Conservation (phyloP, 2,888 invertebrate genomes). For the Caenorhabditis uteleia region DNA sequence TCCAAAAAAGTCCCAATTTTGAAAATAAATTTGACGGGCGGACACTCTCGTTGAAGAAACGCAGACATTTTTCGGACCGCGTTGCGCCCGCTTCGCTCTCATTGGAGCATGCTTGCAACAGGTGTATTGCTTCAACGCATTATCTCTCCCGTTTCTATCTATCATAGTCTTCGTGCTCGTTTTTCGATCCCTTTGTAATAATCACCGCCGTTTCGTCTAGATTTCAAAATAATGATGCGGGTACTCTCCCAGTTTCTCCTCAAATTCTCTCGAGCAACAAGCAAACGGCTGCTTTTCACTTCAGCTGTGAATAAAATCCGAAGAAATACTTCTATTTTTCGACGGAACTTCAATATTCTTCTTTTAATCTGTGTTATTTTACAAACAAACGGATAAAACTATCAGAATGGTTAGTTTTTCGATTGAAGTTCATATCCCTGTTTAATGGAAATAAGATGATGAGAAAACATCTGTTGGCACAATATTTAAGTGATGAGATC, state of each 20-base stretch:
- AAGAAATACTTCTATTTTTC: too few relatives aligned
- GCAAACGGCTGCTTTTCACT: too few relatives aligned
- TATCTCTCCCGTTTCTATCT: background rate
- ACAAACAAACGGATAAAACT: too few relatives aligned
- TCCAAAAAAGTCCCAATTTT: conserved; percentile 8
- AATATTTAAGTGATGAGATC: too few relatives aligned
- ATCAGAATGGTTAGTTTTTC: too few relatives aligned
- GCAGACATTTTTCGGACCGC: conserved; percentile 25
- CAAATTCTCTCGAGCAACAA: too few relatives aligned
- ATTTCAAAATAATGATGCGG: conserved; percentile 39
- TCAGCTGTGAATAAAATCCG: too few relatives aligned
- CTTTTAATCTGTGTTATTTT: too few relatives aligned
- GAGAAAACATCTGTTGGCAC: too few relatives aligned
- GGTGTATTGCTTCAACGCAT: background rate
- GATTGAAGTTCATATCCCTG: too few relatives aligned
- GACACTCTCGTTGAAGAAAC: conserved; percentile 29
- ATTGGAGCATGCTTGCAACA: conserved; percentile 18
- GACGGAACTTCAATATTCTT: too few relatives aligned
- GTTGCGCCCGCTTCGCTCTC: conserved; percentile 23
- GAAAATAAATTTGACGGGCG: conserved; percentile 33
- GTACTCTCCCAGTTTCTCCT: conserved; percentile 27
- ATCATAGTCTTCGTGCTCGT: background rate
- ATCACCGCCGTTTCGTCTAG: conserved; percentile 34
- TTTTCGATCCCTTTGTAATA: conserved; percentile 23
- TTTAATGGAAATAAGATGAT: too few relatives aligned